A percentile compares a stretch with the other conserved stretches of the same genome.
Evolutionary conservation across 2,113 vertebrate species (phyloP).

Genomic region (Penelope pileata): DNA sequence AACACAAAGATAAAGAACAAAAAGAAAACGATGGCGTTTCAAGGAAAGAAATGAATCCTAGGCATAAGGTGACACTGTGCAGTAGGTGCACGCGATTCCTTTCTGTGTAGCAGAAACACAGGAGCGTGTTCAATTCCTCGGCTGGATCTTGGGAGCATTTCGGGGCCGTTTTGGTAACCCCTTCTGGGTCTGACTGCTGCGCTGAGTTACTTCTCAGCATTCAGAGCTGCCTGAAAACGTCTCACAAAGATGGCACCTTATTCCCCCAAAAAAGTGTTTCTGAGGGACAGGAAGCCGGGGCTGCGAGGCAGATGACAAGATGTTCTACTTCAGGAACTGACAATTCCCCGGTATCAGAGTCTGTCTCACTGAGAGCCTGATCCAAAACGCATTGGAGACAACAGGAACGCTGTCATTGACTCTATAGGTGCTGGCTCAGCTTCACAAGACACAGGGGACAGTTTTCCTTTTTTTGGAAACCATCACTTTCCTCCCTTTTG

Average conservation of each 20-base stretch:
- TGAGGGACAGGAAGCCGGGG: neutral
- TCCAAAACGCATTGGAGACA: neutral
- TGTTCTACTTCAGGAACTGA: neutral
- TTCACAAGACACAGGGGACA: neutral
- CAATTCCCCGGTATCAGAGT: neutral
- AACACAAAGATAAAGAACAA: neutral
- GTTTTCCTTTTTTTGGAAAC: neutral
- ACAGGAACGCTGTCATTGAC: slow-evolving; percentile 1
- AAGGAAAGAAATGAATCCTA: neutral
- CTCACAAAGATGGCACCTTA: neutral
- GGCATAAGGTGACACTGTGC: neutral
- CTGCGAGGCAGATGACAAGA: neutral
- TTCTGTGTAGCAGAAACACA: neutral
- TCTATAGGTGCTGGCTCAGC: neutral
- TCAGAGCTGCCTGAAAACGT: neutral
- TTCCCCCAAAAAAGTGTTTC: neutral
- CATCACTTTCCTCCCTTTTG: neutral
- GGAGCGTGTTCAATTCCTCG: neutral
- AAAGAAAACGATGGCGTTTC: neutral
- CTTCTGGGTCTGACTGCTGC: neutral
- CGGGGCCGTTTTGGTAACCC: neutral
- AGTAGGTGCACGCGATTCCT: neutral
- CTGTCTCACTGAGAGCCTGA: neutral
- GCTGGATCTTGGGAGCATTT: neutral
- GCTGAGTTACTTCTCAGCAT: neutral